Evolutionary conservation across 2,113 vertebrate species (phyloP).

Genomic region (Dolichallabes microphthalmus): DNA sequence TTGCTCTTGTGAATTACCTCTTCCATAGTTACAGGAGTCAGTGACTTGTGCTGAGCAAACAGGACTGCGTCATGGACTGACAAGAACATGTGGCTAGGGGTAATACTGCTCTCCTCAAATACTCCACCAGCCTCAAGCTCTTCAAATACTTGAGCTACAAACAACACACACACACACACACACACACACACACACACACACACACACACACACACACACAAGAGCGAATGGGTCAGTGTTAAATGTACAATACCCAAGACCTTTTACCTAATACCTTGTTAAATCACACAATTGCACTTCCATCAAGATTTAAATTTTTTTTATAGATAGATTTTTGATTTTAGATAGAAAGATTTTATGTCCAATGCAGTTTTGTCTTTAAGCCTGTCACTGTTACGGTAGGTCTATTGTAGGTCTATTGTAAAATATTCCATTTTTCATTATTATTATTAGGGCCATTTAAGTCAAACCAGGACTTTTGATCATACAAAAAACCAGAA

Average conservation of each 20-base stretch:
- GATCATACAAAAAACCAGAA: too few relatives aligned
- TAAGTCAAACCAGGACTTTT: too few relatives aligned
- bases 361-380: neutral
- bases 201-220: neutral
- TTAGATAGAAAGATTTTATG: neutral
- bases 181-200: conserved; percentile 26
- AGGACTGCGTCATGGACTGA: conserved; percentile 85
- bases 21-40: conserved; percentile 22
- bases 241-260: neutral
- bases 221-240: neutral
- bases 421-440: neutral
- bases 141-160: conserved; percentile 85
- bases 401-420: neutral
- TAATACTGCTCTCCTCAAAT: conserved; percentile 81
- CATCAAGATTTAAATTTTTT: too few relatives aligned
- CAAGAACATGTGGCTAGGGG: conserved; percentile 77
- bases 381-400: neutral
- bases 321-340: too few relatives aligned
- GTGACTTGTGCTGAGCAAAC: conserved; percentile 71
- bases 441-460: too few relatives aligned
- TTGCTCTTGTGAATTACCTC: conserved; percentile 53
- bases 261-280: neutral
- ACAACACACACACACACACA: neutral
- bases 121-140: conserved; percentile 85
- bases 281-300: neutral